These are phyloP conservation scores for Siniperca obscura DNA, from an alignment of 2,797 vertebrate genomes.

Conservation along the genomic window DNA sequence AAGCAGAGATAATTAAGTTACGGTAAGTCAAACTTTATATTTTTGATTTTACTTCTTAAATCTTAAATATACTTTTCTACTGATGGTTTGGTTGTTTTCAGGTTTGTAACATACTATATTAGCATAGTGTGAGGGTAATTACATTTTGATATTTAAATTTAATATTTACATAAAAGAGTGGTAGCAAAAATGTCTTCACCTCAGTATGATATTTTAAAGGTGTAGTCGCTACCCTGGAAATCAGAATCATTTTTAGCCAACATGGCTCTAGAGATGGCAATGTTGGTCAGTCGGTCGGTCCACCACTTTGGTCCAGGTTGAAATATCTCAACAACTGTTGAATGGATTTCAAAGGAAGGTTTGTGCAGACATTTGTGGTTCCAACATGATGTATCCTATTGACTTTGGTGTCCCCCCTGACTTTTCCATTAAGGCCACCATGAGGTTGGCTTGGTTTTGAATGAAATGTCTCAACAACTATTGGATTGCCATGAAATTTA, in stretches of 20 bases:
- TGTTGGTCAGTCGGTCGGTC: no score
- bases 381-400: not conserved
- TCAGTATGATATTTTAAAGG: not conserved
- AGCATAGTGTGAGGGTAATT: not conserved
- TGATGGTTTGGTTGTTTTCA: not conserved
- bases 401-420: not conserved
- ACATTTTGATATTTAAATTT: not conserved
- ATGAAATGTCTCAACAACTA: no score
- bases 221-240: not conserved
- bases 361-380: not conserved
- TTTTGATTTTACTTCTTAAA: not conserved
- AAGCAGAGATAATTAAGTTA: fast-evolving
- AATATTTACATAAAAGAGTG: not conserved
- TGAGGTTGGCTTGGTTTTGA: no score
- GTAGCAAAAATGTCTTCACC: not conserved
- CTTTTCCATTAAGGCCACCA: not conserved
- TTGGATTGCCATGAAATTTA: no score
- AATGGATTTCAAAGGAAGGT: not conserved
- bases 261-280: not conserved
- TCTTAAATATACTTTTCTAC: not conserved
- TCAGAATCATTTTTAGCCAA: not conserved
- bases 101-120: not conserved
- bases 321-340: not conserved
- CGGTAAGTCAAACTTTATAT: slow-evolving; percentile 21
- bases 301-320: no score